Evolutionary conservation across 2,888 invertebrate genomes (phyloP), one percentile per base, ranked within the genome.

Genomic region (Drosophila hamatofila): DNA sequence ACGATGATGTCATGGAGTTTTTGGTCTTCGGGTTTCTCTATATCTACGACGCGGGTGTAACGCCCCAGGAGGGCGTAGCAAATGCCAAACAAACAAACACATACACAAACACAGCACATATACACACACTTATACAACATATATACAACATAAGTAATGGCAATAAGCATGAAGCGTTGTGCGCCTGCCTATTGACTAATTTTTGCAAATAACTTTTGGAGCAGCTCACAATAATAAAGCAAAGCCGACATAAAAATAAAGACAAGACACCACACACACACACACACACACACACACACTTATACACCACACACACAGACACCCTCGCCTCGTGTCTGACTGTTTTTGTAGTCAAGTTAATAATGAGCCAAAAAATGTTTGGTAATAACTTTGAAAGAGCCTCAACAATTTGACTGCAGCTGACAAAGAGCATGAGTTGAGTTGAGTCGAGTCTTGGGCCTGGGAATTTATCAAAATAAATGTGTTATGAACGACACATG

Each of bases 201-300:
- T 90, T 90, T 89, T 78, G 87, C 87, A 87, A 84, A 90, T 78
- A 81, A 76, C 83, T 90, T 83, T 81, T 80, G 75, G 74, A 73
- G 79, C 79, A 77, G 61, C 55, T 14, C 66, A 75, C 63, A 76
- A 72, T 78, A 76, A 76, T 70, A 72, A 78, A 83, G 74, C 80
- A 65, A 83, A 70, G 70, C 78, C 72, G 66, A 60, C 69, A 73
- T 73, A 69, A 64, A 62, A 73, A 70, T 71, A 61, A 79, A 81
- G 65, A 72, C 68, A 72, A 66, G 51, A 56, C 46, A 49, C 42
- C 42, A 65, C 23, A 61, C 30, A 70, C 37, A 25, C 25, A 23
- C 37, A 48, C n/a, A 23, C 39, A 39, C 39, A 39, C 39, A 39
- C n/a, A 39, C 21, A 74, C 30, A 27, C 35, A 18, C 30, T n/a